These are phyloP conservation scores for Heteromyza rotundicornis DNA, from an alignment of 2,888 invertebrate species.

Conservation along the genomic window DNA sequence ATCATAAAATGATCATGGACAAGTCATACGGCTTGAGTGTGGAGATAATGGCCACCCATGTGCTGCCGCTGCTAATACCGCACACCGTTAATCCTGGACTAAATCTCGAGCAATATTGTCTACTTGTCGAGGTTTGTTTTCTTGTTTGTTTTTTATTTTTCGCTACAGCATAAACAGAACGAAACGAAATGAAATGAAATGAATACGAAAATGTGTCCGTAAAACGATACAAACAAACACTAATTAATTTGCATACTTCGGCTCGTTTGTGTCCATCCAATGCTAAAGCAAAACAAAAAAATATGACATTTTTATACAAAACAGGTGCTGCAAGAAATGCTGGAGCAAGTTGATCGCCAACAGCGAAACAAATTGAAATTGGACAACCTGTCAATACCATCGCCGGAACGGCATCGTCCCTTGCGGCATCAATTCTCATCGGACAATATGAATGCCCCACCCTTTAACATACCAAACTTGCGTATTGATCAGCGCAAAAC, in stretches of 20 bases:
- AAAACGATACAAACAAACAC: too few relatives aligned
- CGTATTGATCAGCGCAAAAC: constrained; percentile 87
- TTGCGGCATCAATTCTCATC: constrained; percentile 83
- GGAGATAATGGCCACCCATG: constrained; percentile 90
- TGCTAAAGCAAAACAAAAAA: neutral
- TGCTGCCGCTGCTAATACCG: constrained; percentile 91
- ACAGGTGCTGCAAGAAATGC: constrained; percentile 88
- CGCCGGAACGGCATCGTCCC: constrained; percentile 77
- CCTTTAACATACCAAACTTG: constrained; percentile 87
- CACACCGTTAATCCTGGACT: constrained; percentile 89
- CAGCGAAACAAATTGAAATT: constrained; percentile 88
- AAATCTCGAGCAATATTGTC: constrained; percentile 81
- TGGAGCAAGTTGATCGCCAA: constrained; percentile 85
- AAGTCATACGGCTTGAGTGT: constrained; percentile 89
- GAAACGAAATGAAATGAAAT: too few relatives aligned
- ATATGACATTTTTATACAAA: constrained; percentile 7
- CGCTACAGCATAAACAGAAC: too few relatives aligned
- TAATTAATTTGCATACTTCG: too few relatives aligned
- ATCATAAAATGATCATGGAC: constrained; percentile 87
- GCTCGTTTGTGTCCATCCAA: too few relatives aligned
- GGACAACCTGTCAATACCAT: constrained; percentile 77
- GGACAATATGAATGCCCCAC: constrained; percentile 83
- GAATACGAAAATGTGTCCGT: too few relatives aligned
- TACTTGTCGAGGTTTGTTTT: constrained; percentile 69
- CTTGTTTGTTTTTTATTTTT: constrained; percentile 6